Base-by-base conservation (phyloP, 2,888 invertebrate species). In the Nomada fabriciana region DNA sequence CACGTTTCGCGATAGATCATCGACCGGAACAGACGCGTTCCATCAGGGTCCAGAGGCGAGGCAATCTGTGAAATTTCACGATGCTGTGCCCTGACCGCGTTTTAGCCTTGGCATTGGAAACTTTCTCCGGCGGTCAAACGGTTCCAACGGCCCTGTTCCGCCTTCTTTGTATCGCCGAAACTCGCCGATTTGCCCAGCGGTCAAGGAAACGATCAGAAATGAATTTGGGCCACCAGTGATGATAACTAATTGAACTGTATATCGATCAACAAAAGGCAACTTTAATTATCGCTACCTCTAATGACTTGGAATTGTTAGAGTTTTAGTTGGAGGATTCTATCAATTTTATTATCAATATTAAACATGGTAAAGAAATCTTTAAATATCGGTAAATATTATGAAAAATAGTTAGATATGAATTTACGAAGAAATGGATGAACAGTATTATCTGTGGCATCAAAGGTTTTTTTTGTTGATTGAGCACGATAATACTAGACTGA, bases 51-150 rank as follows among this genome's bases (percentile, higher is more conserved):
- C 70, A 53, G 78, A 75, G 76, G 47, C 80, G 84, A 80, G 61
- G 63, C 73, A 70, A 81, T 78, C 76, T 57, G 67, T 81, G 83
- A 85, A 89, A 89, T 88, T 87, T 86, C 87, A 83, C 80, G 80
- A 82, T 74, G 77, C 64, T 75, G 80, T 61, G 72, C 68, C 72
- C 77, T 91, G 92, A 90, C 91, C 92, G 91, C 88, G 81, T 89
- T 88, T 90, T 90, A 90, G 90, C 91, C 91, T 91, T 92, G 91
- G 90, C 91, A 92, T 85, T 92, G 91, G 86, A 25, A 89, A 92
- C 92, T 92, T 92, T 92, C 92, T 91, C 92, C 86, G 78, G 29
- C 83, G 86, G 86, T 88, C 87, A 88, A 82, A 82, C 82, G 84
- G 83, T 88, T 85, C 63, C 79, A 83, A 59, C 82, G 74, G 79